phyloP scores from a whole-genome alignment of 1,140 invertebrate species.

The Marisa cornuarietis region DNA sequence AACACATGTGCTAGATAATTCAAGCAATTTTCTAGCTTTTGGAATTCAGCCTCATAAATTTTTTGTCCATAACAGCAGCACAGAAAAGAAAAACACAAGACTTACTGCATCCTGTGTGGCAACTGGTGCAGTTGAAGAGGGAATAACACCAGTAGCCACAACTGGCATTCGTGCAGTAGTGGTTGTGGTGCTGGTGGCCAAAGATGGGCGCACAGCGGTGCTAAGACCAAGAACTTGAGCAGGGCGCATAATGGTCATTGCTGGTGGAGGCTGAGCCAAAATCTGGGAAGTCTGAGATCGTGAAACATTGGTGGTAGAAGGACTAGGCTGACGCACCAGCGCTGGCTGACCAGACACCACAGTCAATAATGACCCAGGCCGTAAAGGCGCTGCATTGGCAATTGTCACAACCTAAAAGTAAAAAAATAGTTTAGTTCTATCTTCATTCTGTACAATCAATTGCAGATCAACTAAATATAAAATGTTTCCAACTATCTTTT shows the following conservation, averaged over 20 bases:
- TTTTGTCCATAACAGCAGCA: too few species aligned
- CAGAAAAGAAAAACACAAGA: too few species aligned
- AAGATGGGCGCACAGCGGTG: background rate
- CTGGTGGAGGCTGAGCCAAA: constrained; percentile 6
- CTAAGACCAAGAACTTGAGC: constrained; percentile 1
- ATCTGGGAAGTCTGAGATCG: background rate
- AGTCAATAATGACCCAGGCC: constrained; percentile 38
- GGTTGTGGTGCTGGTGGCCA: background rate
- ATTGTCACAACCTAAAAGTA: constrained; percentile 32
- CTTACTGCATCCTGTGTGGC: too few species aligned
- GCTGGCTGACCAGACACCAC: constrained; percentile 27
- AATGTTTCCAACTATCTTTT: too few species aligned
- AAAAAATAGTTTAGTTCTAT: too few species aligned
- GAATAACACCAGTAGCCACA: background rate
- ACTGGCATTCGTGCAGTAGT: constrained; percentile 8
- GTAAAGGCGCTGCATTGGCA: constrained; percentile 27
- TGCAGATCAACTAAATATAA: too few species aligned
- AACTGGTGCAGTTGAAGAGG: background rate
- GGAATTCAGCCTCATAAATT: too few species aligned
- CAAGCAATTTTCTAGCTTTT: too few species aligned
- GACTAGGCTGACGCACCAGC: constrained; percentile 10
- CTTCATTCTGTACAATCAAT: too few species aligned
- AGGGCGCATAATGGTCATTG: constrained; percentile 1
- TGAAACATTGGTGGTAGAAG: constrained; percentile 1
- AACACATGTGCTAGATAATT: too few species aligned